These are phyloP conservation scores for Polypedilum pembai DNA, from an alignment of 1,140 invertebrate genomes.

Conservation along the genomic window DNA sequence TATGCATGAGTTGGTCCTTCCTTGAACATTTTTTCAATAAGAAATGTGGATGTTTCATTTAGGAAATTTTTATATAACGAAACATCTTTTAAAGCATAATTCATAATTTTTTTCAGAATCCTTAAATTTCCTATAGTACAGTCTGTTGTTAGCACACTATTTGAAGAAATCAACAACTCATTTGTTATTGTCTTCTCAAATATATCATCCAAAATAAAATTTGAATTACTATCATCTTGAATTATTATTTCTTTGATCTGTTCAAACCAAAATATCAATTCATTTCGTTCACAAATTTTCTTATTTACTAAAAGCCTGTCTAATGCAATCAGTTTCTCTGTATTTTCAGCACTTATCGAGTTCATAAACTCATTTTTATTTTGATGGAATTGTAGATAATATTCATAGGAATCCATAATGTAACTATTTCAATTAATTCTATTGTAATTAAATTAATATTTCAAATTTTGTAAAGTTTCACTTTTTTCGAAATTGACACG, in stretches of 20 bases:
- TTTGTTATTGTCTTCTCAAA: not conserved
- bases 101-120: not conserved
- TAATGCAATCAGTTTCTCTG: not conserved
- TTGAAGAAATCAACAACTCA: not conserved
- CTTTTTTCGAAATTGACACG: not conserved
- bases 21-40: not conserved
- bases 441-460: no score
- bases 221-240: not conserved
- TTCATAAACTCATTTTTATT: not conserved
- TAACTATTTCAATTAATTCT: not conserved
- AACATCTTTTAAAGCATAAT: not conserved
- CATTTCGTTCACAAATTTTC: not conserved
- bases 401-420: conserved; percentile 7
- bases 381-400: not conserved
- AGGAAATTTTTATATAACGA: not conserved
- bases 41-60: not conserved
- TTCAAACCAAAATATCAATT: not conserved
- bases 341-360: not conserved
- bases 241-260: not conserved
- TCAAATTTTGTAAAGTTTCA: not conserved
- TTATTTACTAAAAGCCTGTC: not conserved
- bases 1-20: not conserved
- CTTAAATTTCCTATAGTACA: not conserved
- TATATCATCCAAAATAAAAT: not conserved
- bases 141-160: not conserved